These are phyloP conservation scores for Ceyx margarethae DNA, from an alignment of 2,113 vertebrate genomes.

Conservation along the genomic window DNA sequence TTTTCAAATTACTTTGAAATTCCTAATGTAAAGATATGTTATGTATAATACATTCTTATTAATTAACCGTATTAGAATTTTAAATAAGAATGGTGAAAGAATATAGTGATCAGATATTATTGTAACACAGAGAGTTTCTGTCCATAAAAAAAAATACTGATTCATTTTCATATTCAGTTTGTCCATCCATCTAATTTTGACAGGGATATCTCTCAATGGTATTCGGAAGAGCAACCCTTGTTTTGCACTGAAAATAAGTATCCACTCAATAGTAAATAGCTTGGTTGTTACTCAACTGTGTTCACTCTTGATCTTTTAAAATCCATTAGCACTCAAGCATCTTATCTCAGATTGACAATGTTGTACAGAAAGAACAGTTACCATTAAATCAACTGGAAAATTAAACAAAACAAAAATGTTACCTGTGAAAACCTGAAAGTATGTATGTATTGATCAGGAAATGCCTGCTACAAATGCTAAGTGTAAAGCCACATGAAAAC, in stretches of 20 bases:
- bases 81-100: not conserved
- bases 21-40: not conserved
- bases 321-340: constrained; percentile 22
- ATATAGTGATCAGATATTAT: not conserved
- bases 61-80: not conserved
- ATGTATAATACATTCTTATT: not conserved
- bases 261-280: not conserved
- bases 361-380: not conserved
- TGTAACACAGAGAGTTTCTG: not conserved
- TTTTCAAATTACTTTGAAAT: not conserved
- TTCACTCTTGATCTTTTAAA: constrained; percentile 34
- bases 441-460: constrained; percentile 4
- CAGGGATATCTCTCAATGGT: not conserved
- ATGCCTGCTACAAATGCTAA: not conserved
- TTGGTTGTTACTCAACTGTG: not conserved
- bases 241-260: constrained; percentile 15
- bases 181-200: not conserved
- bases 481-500: not conserved
- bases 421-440: not conserved
- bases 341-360: not conserved
- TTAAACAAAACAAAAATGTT: not conserved
- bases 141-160: not conserved
- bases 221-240: not conserved
- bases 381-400: constrained; percentile 14
- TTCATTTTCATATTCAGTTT: not conserved